Base-by-base conservation (phyloP, 2,797 vertebrate species). In the Hyperoplus lanceolatus region DNA sequence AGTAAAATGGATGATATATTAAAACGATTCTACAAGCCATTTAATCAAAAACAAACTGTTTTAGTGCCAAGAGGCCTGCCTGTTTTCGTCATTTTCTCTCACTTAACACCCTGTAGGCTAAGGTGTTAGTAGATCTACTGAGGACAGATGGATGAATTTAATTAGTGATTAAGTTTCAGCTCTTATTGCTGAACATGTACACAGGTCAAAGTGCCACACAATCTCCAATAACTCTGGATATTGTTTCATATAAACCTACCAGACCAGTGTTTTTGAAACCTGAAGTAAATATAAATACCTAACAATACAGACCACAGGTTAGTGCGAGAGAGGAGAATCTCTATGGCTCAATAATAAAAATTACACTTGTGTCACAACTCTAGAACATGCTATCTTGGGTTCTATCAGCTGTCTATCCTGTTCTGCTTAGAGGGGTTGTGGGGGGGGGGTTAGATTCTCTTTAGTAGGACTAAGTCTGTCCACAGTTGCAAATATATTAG, bases 361-460 rank as follows among this genome's bases (percentile, higher is more conserved):
- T 57, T 4, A 36, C 14, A 0, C 6, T 39, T 58, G 11, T 8
- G 10, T 16, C 38, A 58, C 15, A 58, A 41, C 38, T 57, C 36
- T 18, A 39, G n/a, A 51, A 51, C 36, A 4, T 70, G 65, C 55
- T 15, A 7, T 70, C 10, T 10, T 9, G 12, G 29, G 36, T 3
- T 68, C 16, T 1, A 13, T 2, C 2, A 43, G 14, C 55, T 51
- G 60, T 56, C 21, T 21, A 21, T 21, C 79, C 82, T 65, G 54
- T 80, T 69, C 14, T 71, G 70, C 74, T 76, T 59, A 38, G 54
- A 67, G 29, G 15, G 49, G 53, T 69, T 39, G 12, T 79, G 29
- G 29, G 29, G 29, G 29, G 45, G 67, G 42, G 73, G 42, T 69
- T 43, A 50, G 39, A 9, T 73, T 49, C 54, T 56, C 43, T 36